Evolutionary conservation across 2,797 vertebrate species (phyloP), one percentile per base, ranked within the genome.

Genomic region (Manis pentadactyla): DNA sequence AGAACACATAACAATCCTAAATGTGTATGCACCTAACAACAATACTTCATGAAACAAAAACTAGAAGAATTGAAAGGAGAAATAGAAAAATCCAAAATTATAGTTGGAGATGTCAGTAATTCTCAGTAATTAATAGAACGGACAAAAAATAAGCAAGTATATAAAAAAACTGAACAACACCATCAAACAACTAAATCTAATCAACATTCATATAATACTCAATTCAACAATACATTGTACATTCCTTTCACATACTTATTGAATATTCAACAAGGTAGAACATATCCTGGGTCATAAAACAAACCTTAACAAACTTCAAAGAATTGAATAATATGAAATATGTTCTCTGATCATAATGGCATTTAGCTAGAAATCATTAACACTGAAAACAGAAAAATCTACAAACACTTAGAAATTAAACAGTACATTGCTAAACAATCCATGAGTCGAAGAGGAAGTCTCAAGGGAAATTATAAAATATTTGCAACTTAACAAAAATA

Each of bases 401-500:
- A 71, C n/a, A 53, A 53, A 75, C 7, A 75, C 19, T 79, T 63
- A 27, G 34, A 82, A 95, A 90, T 61, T 81, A 75, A 74, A 37
- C 34, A 92, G 79, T 34, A 46, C 1, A 34, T 29, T 81, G 92
- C 39, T 46, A 75, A 78, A 81, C 68, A 93, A 73, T 42, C 14
- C 51, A 46, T 51, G 17, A 14, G 21, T 75, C 13, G 74, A 84
- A 84, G 53, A 85, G 46, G 14, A 84, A 59, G 57, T 82, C 73
- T 61, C 12, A 66, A 81, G 34, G 27, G n/a, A 92, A 94, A 59
- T 93, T 83, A 68, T 19, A 81, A 90, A 93, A 83, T 66, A 83
- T 69, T 87, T 87, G 90, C 23, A 59, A 51, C 18, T n/a, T 61
- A 93, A 95, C 51, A 12, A 85, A 83, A 84, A 77, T 49, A n/a